Base-by-base conservation (phyloP, 2,797 vertebrate genomes). In the Microctenopoma stevenorrisi region DNA sequence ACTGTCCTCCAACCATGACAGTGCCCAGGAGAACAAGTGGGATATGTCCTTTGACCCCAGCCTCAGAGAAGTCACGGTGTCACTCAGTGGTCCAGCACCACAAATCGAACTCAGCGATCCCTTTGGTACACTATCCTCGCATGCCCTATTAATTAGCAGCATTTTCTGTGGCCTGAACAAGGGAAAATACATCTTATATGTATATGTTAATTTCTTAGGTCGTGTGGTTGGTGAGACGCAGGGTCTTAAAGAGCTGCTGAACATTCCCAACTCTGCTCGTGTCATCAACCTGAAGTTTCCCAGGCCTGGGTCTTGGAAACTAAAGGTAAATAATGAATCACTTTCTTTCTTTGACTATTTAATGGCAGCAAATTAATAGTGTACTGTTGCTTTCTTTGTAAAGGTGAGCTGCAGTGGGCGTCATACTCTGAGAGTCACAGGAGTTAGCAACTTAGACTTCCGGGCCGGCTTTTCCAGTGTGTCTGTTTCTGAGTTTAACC, bases 31-130 rank as follows among this genome's bases (percentile, higher is more conserved):
- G 64, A 94, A 95, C 78, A 92, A 72, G 0, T 98, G 97, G 97
- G 88, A 91, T 4, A 82, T 99, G 54, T 96, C 96, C 74, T 95
- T 99, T 35, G 97, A 98, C 87, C 91, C 96, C 57, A 98, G 96
- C 84, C 94, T 99, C 54, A 95, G 95, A 87, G 96, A 99, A 81
- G 95, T 99, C 88, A 98, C 97, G 0, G 93, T 99, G 79, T 96
- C 97, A 1, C 91, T 99, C 62, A 99, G 97, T 0, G 97, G 97
- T 22, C 96, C 96, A 0, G 93, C 94, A 0, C 97, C 97, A 0
- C 84, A 89, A 60, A 96, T 98, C 0, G 92, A 95, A 88, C 94
- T 98, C 70, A 88, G 25, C 2, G 97, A 98, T 80, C 96, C 97
- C 0, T 74, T 94, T 51, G 97, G 97, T 98, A 35, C 15, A 15